Percentiles rank a stretch among this genome's conserved stretches.
Conservation (phyloP, 2,797 vertebrate genomes). For the Sphenopsis melanotis region DNA sequence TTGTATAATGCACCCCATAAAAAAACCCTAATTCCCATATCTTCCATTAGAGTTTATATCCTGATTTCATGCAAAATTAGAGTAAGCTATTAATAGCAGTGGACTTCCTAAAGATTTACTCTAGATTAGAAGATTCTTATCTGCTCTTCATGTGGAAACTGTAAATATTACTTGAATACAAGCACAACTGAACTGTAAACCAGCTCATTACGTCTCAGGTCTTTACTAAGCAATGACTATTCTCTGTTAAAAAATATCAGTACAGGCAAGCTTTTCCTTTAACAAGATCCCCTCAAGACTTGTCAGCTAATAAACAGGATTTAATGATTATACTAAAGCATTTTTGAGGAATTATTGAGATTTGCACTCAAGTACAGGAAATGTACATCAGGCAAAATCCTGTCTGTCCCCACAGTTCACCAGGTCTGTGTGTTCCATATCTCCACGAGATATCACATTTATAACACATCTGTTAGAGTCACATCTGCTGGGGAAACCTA, state of each 20-base stretch:
- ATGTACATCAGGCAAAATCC: neutral
- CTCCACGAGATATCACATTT: neutral
- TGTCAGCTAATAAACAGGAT: neutral
- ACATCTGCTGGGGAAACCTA: neutral
- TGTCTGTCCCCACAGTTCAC: neutral
- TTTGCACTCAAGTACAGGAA: neutral
- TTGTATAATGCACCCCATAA: neutral
- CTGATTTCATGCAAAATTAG: slow-evolving; percentile 24
- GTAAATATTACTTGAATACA: neutral
- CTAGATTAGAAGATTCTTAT: neutral
- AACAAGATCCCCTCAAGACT: neutral
- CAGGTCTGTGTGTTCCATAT: neutral
- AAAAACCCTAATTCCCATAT: neutral
- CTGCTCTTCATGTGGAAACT: neutral
- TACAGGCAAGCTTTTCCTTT: neutral
- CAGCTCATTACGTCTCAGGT: neutral
- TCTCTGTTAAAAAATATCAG: neutral
- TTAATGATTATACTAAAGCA: neutral
- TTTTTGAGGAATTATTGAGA: neutral
- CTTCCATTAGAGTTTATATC: neutral
- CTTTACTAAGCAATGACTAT: neutral
- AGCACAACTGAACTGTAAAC: neutral
- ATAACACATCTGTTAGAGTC: neutral
- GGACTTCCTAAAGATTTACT: neutral
- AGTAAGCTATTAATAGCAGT: neutral